A percentile compares a stretch with the other conserved stretches of the same genome.
Conservation (phyloP, 2,113 vertebrate species). For the Mirza zaza region DNA sequence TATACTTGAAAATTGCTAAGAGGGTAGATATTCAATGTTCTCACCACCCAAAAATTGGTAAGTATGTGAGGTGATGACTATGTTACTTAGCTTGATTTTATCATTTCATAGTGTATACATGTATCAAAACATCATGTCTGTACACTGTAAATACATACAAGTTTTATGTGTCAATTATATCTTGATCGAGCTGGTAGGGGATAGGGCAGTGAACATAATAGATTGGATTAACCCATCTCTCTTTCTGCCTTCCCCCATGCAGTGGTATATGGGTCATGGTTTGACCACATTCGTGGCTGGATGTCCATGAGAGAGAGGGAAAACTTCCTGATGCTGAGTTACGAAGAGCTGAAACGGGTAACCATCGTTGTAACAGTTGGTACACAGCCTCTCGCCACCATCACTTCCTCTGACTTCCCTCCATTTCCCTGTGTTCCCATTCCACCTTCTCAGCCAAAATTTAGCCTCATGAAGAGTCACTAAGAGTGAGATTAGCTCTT, state of each 20-base stretch:
- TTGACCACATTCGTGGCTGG: neutral
- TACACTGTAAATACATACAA: neutral
- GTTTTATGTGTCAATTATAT: neutral
- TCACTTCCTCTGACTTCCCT: neutral
- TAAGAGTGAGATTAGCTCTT: neutral
- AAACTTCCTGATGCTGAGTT: neutral
- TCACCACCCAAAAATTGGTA: neutral
- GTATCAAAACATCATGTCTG: neutral
- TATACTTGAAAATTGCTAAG: neutral
- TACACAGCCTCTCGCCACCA: rapidly evolving
- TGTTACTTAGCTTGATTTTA: neutral
- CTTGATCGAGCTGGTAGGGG: rapidly evolving
- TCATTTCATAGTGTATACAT: neutral
- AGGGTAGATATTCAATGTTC: neutral
- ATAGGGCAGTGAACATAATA: rapidly evolving
- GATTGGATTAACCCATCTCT: neutral
- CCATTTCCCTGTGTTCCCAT: neutral
- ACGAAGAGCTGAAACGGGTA: constrained; percentile 30
- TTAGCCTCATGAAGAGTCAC: neutral
- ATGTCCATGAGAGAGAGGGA: neutral
- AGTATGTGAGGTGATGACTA: neutral
- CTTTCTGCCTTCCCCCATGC: neutral
- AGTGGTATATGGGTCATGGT: constrained; percentile 7
- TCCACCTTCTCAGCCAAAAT: neutral
- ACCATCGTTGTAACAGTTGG: neutral